These are phyloP conservation scores for Kryptolebias marmoratus DNA, from an alignment of 2,113 vertebrate genomes.

Conservation along the genomic window DNA sequence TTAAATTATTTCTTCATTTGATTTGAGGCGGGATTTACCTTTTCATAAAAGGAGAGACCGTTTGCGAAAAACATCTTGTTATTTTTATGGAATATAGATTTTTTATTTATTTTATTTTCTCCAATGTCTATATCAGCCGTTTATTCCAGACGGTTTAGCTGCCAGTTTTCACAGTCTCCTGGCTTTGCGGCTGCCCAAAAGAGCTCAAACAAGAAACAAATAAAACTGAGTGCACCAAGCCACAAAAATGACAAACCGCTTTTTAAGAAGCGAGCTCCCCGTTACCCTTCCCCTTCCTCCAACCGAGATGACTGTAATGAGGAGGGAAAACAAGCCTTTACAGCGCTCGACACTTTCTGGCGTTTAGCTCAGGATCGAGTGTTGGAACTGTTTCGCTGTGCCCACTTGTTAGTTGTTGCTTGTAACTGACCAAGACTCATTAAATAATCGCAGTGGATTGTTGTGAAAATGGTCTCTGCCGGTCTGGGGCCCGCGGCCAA, in stretches of 20 bases:
- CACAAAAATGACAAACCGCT: constrained; percentile 65
- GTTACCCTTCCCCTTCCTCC: constrained; percentile 1
- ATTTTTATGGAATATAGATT: constrained; percentile 12
- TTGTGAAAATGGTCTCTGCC: not conserved
- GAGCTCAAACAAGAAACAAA: constrained; percentile 57
- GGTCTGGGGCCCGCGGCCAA: too few species aligned
- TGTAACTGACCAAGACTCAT: not conserved
- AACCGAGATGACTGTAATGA: constrained; percentile 40
- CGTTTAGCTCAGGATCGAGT: constrained; percentile 14
- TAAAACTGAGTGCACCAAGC: constrained; percentile 47
- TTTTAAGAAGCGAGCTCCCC: constrained; percentile 29
- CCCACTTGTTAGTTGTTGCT: not conserved
- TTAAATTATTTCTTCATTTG: not conserved
- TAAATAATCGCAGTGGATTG: not conserved
- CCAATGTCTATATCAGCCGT: constrained; percentile 11
- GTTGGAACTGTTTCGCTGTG: constrained; percentile 3
- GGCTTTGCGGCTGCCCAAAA: constrained; percentile 26
- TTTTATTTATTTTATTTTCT: constrained; percentile 18
- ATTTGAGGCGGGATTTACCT: too few species aligned
- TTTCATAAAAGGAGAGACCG: too few species aligned
- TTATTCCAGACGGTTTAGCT: constrained; percentile 1
- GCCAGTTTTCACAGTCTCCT: constrained; percentile 12
- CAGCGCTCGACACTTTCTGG: constrained; percentile 33
- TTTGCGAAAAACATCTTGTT: not conserved
- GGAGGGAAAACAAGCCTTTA: constrained; percentile 26